phyloP scores from a whole-genome alignment of 1,140 invertebrate species.

The Sinella curviseta region DNA sequence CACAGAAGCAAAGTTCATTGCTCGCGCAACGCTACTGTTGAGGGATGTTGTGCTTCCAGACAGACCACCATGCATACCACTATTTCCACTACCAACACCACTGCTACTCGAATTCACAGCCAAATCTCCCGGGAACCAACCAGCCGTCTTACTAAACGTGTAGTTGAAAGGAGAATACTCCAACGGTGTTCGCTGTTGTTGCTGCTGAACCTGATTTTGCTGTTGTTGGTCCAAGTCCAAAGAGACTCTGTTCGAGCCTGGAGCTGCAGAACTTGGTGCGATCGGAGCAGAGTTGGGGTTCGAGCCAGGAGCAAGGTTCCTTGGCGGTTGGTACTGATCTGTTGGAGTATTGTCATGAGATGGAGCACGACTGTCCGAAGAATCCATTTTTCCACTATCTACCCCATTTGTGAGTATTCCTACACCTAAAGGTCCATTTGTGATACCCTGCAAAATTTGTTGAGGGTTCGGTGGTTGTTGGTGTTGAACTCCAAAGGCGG shows the following conservation, averaged over 20 bases:
- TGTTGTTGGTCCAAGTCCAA: slow-evolving; percentile 14
- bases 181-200: slow-evolving; percentile 50
- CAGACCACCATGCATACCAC: slow-evolving; percentile 3
- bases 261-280: neutral
- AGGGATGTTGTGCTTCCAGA: slow-evolving; percentile 28
- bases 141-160: slow-evolving; percentile 61
- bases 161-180: slow-evolving; percentile 81
- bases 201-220: slow-evolving; percentile 49
- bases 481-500: neutral
- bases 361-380: slow-evolving; percentile 43
- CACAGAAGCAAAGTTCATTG: slow-evolving; percentile 51
- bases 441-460: slow-evolving; percentile 39
- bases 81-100: neutral
- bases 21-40: slow-evolving; percentile 16
- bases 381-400: slow-evolving; percentile 26
- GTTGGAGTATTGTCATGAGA: slow-evolving; percentile 42
- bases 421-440: neutral
- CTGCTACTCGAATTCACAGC: neutral
- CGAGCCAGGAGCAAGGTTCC: slow-evolving; percentile 18
- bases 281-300: slow-evolving; percentile 20
- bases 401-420: slow-evolving; percentile 6
- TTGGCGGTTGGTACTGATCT: slow-evolving; percentile 31
- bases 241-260: neutral
- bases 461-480: slow-evolving; percentile 43
- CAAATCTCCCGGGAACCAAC: slow-evolving; percentile 48